Evolutionary conservation across 2,797 vertebrate genomes (phyloP).

Genomic region (Pangasius sanitwongsei): DNA sequence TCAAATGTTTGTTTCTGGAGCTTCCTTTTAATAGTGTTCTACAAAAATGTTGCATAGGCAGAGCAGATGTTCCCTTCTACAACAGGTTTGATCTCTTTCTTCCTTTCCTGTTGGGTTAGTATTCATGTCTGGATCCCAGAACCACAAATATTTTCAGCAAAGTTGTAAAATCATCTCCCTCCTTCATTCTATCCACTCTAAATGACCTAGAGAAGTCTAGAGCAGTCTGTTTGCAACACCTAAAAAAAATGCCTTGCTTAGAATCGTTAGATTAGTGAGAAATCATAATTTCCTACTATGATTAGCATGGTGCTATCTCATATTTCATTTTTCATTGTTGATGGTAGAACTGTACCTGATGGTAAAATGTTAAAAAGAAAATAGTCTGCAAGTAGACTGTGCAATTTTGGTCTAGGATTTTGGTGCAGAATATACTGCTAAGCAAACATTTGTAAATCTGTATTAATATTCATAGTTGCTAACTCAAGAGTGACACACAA

Average conservation of each 20-base stretch:
- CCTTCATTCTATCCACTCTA: background rate
- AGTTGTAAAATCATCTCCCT: background rate
- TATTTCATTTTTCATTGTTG: background rate
- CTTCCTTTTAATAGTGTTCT: background rate
- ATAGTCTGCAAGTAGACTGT: background rate
- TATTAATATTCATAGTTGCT: background rate
- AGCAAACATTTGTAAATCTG: background rate
- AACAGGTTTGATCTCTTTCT: background rate
- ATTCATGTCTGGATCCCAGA: background rate
- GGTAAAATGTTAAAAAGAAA: background rate
- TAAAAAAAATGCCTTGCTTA: background rate
- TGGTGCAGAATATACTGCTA: background rate
- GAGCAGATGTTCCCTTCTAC: background rate
- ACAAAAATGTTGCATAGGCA: background rate
- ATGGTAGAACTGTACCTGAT: background rate
- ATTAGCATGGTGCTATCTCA: background rate
- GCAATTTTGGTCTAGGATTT: background rate
- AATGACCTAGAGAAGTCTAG: background rate
- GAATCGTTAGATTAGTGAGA: background rate
- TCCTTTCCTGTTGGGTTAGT: background rate
- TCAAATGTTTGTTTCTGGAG: background rate
- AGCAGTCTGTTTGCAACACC: background rate
- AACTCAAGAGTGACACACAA: background rate
- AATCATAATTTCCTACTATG: background rate
- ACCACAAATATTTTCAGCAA: background rate